Evolutionary conservation across 92 coral and sea anemone species (phyloP), one percentile per base, ranked within the genome.

Genomic region (Ricordea florida): DNA sequence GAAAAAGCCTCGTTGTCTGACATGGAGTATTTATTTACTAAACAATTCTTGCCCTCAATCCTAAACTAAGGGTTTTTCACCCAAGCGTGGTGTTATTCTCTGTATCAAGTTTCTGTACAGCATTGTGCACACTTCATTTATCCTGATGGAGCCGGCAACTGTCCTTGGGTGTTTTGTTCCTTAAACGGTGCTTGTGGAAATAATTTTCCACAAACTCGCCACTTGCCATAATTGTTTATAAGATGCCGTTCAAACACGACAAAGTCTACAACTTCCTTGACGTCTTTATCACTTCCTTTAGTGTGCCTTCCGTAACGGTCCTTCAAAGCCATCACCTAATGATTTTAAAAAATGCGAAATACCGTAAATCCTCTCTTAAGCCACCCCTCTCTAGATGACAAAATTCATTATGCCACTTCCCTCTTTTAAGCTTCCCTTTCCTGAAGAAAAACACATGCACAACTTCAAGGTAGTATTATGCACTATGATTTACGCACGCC

Each of bases 151-250:
- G n/a, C n/a, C n/a, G n/a, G n/a, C n/a, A 70, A 65, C 28, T 29
- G 68, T 10, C 29, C 26, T 69, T 23, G 26, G 23, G 48, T 32
- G 22, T 34, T 36, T 22, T n/a, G 31, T 45, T 14, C 24, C 15
- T 45, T 26, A 14, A 46, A 30, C 0, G 25, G 3, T 47, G 38
- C 59, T 13, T 60, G 70, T 35, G 92, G 89, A 61, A 83, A 90
- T n/a, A 89, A 84, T 60, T 96, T 96, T 7, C 99, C 99, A n/a
- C 96, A 92, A 6, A 92, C 90, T 62, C 80, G 80, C 99, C 99
- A 96, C 18, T 64, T 62, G 15, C 93, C 96, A 45, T 91, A 82
- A 44, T 85, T 84, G 36, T 74, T 80, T 9, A 78, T 84, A 10
- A 96, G 85, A 58, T 92, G 99, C 32, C 97, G 89, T 55, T 96